These are phyloP conservation scores for Laspeyria flexula DNA, from an alignment of 2,888 invertebrate species.

Conservation along the genomic window DNA sequence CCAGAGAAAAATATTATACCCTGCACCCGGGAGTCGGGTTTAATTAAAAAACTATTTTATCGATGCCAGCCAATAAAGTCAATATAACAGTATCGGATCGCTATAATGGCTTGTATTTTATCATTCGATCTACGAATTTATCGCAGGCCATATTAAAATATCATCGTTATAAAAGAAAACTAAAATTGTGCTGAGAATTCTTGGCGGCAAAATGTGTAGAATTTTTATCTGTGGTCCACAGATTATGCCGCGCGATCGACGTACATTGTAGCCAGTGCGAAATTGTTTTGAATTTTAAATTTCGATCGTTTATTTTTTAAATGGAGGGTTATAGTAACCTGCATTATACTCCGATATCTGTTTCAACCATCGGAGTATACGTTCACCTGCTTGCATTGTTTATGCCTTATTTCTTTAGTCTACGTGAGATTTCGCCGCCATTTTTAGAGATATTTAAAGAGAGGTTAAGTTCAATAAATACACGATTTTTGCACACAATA, in stretches of 20 bases:
- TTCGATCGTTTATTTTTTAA: constrained; percentile 6
- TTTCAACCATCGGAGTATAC: constrained; percentile 20
- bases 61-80: not conserved
- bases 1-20: no score
- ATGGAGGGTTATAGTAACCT: constrained; percentile 9
- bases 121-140: not conserved
- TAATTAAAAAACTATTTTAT: no score
- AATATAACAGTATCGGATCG: not conserved
- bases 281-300: constrained; percentile 35
- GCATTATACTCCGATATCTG: constrained; percentile 19
- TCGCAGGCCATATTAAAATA: constrained; percentile 10
- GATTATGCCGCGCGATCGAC: constrained; percentile 26
- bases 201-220: constrained; percentile 27
- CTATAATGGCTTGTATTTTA: no score
- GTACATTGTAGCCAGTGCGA: constrained; percentile 9
- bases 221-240: constrained; percentile 31
- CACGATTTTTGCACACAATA: no score
- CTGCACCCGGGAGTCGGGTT: no score
- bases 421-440: constrained; percentile 12
- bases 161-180: constrained; percentile 9
- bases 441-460: not conserved
- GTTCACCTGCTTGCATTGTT: constrained; percentile 27
- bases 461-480: no score
- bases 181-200: constrained; percentile 9
- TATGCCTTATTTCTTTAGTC: constrained; percentile 6